Evolutionary conservation across 1,140 invertebrate genomes (phyloP), one percentile per base, ranked within the genome.

Genomic region (Stratiolaelaps scimitus): DNA sequence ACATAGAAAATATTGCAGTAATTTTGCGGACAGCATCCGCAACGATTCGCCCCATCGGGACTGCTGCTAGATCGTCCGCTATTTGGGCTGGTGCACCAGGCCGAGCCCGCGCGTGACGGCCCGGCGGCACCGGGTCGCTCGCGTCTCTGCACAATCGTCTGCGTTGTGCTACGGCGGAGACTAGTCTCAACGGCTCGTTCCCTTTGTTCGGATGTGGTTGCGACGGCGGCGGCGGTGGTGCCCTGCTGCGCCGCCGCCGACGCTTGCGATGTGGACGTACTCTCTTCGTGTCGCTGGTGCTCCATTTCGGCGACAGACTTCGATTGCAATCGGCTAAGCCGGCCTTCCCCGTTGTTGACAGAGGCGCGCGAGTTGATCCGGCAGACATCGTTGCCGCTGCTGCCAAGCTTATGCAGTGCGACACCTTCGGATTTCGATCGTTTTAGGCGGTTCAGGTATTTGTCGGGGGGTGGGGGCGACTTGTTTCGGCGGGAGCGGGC

Each of bases 361-460:
- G 53, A 60, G 53, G 53, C 53, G 26, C 53, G 53, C 53, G 53
- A 60, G 53, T 60, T 60, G 15, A 60, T 23, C 26, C 53, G 53
- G 34, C 53, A 26, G 53, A 34, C 4, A 17, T 26, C 26, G 53
- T 60, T 34, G 15, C 47, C 47, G 23, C 53, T 60, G 34, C 53
- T 60, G 53, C 53, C 26, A 26, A 60, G 53, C 53, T 60, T 60
- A 26, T 60, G 53, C 26, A 60, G 53, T 26, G 53, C 13, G 2
- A 60, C 53, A 26, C 53, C 23, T 60, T 60, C 53, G 23, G 53
- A 60, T 34, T 60, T 60, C 10, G 53, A 60, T 60, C 53, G 53
- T 23, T 60, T 60, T 1, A 60, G 53, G 26, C 53, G 53, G 53
- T 60, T 60, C 15, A 60, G 53, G 53, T 60, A 60, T 34, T 60